Evolutionary conservation across 1,140 invertebrate species (phyloP).

Genomic region (Holcopasites calliopsidis): DNA sequence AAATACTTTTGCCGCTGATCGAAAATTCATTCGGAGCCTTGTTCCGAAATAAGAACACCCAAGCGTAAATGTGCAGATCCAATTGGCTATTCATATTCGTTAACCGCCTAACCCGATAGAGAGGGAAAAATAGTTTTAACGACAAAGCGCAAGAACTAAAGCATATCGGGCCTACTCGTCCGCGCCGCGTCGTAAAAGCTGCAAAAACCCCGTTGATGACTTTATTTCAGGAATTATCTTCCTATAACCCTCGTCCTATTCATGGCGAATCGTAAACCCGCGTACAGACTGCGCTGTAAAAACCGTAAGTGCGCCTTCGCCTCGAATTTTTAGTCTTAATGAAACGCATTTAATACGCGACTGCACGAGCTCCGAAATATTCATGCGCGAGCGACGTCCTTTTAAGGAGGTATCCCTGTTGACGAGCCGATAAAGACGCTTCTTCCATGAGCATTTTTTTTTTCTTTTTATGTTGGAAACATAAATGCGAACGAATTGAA

Average conservation of each 20-base stretch:
- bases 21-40: too few relatives aligned
- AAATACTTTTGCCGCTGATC: too few relatives aligned
- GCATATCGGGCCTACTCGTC: too few relatives aligned
- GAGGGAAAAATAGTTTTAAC: not conserved
- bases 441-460: too few relatives aligned
- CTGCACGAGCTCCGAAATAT: not conserved
- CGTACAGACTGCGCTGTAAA: not conserved
- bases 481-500: too few relatives aligned
- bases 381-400: not conserved
- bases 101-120: not conserved
- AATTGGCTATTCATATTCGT: not conserved
- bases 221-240: slow-evolving; percentile 14
- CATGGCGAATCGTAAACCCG: not conserved
- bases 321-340: slow-evolving; percentile 8
- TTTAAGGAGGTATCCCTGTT: too few relatives aligned
- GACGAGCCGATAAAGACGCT: too few relatives aligned
- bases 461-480: too few relatives aligned
- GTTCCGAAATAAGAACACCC: too few relatives aligned
- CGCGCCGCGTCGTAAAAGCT: not conserved
- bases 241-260: not conserved
- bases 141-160: not conserved
- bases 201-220: not conserved
- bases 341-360: not conserved
- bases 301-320: not conserved
- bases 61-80: too few relatives aligned